Evolutionary conservation across 2,113 vertebrate species (phyloP).

Genomic region (Lepus americanus): DNA sequence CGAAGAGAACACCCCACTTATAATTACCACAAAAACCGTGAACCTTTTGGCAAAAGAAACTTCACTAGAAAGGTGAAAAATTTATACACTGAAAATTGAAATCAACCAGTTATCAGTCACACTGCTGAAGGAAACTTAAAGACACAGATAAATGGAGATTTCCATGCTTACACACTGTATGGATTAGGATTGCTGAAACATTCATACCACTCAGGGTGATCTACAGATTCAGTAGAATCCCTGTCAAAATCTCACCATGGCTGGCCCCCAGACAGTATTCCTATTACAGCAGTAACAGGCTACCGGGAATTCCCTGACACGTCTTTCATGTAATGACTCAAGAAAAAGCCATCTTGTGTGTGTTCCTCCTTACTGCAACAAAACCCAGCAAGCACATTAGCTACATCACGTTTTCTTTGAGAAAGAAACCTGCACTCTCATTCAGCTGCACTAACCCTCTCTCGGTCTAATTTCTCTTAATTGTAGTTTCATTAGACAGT

Average conservation of each 20-base stretch:
- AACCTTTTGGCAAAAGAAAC: neutral
- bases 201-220: neutral
- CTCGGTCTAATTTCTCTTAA: neutral
- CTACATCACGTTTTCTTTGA: neutral
- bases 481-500: neutral
- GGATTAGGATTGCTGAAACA: neutral
- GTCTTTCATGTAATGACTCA: constrained; percentile 62
- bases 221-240: neutral
- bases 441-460: neutral
- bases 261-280: neutral
- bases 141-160: neutral
- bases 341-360: constrained; percentile 49
- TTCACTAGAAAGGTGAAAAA: neutral
- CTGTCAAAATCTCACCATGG: neutral
- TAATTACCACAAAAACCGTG: neutral
- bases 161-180: neutral
- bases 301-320: constrained; percentile 54
- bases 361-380: constrained; percentile 71
- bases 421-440: neutral
- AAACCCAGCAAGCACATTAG: constrained; percentile 75
- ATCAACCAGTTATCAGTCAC: neutral
- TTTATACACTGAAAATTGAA: neutral
- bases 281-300: constrained; percentile 9
- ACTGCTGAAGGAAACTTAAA: neutral
- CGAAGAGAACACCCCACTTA: neutral